Base-by-base conservation (phyloP, 2,113 vertebrate species). In the Perca schrenkii region DNA sequence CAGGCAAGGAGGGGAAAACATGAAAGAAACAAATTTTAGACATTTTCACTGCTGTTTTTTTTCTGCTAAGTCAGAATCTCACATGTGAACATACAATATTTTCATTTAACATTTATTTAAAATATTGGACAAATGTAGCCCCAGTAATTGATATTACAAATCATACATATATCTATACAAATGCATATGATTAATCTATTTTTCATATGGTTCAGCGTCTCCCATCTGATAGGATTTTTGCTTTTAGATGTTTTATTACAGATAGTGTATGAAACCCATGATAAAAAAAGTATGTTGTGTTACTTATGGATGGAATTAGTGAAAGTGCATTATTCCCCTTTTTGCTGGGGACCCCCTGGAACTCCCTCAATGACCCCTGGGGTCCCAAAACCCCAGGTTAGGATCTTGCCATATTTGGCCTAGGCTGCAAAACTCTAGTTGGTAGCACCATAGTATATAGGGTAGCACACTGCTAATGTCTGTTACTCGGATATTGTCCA, bases 401-500 rank as follows among this genome's bases (percentile, higher is more conserved):
- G 31, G 3, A 0, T 31, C 31, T 31, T 40, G 36, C 36, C 36
- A 40, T 40, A 40, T 10, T 8, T 40, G 40, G 8, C 65, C 64
- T 65, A 12, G 40, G 10, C 7, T 8, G 8, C 40, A 10, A 40
- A 10, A 40, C 40, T 40, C 2, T 10, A 40, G 40, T 40, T 40
- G 40, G 40, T 43, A n/a, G 47, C 31, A 16, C 3, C 25, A 25
- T 25, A 25, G 25, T 25, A 25, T 25, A 25, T 25, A 25, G 25
- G 40, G 40, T 43, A n/a, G 47, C 31, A 16, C 3, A 31, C n/a
- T 1, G 21, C 16, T 5, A 0, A 50, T 25, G 3, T 8, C 40
- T 8, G 43, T 56, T 19, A 22, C 47, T 54, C 11, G 1, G 14
- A 14, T 12, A n/a, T 40, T 8, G 79, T n/a, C 92, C 92, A 92